Evolutionary conservation across 1,140 invertebrate genomes (phyloP), one percentile per base, ranked within the genome.

Genomic region (Scylla paramamosain): DNA sequence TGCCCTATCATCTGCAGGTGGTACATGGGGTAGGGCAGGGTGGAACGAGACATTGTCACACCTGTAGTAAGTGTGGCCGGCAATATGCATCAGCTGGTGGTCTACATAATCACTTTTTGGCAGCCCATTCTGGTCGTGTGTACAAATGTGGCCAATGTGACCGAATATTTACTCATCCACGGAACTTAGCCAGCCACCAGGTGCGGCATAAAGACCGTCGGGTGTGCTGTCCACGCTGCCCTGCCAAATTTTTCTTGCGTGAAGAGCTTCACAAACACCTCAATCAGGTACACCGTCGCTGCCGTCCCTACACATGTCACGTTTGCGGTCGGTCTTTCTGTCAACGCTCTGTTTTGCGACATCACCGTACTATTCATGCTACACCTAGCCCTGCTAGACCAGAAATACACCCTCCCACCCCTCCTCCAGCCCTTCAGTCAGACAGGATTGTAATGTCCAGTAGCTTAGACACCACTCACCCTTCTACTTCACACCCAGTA

Each of bases 261-360:
- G 87, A 32, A 31, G 91, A 95, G 46, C 45, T 95, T 7, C 52
- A 95, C 28, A 95, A 95, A n/a, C 94, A 95, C 91, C 67, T 95
- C 8, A 95, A 95, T 28, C 94, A 95, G 59, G 94, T 95, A 2
- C 94, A 95, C 25, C 39, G 94, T 3, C 88, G 84, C 52, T 95
- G 94, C 45, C 94, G 94, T 14, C 94, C 94, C 0, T 95, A 95
- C 31, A 28, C 77, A 8, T 95, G 94, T 93, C 89, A 87, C 4
- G 94, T 92, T 29, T 95, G 94, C 84, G 91, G 94, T 10, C 91
- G 94, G 32, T 92, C 94, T 8, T 95, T 95, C 32, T 92, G 91
- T 46, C 94, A 95, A 46, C 94, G 94, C 10, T 95, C 94, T 3
- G 94, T 95, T 16, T 32, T 95, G 16, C 91, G 88, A 39, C 94